Conservation (phyloP, 2,113 vertebrate genomes). For the Anser cygnoides region DNA sequence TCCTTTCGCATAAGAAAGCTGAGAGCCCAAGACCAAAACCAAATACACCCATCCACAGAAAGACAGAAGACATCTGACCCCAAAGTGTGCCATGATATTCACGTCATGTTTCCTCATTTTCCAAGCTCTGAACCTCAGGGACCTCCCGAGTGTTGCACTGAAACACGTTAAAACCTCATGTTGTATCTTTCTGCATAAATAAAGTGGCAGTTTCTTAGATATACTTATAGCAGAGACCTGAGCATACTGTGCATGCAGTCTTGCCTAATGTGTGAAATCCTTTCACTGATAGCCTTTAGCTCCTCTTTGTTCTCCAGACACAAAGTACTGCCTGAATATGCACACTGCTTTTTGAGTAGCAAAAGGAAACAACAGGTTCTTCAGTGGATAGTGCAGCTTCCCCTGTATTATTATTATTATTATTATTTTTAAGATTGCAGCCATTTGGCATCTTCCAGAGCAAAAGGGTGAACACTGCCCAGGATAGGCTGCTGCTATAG, state of each 20-base stretch:
- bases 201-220: neutral
- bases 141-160: neutral
- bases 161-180: neutral
- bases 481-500: neutral
- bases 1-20: neutral
- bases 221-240: neutral
- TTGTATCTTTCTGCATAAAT: neutral
- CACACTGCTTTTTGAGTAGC: neutral
- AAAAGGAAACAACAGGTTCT: neutral
- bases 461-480: neutral
- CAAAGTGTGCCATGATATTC: neutral
- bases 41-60: neutral
- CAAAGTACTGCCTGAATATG: neutral
- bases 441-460: neutral
- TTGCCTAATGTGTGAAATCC: neutral
- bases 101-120: neutral
- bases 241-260: neutral
- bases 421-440: neutral
- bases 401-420: neutral
- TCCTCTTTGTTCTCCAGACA: neutral
- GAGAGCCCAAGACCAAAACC: neutral
- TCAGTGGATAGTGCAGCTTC: neutral
- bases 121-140: neutral
- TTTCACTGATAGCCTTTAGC: neutral
- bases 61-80: neutral